Conservation (phyloP, 2,113 vertebrate species). For the Bostrychus sinensis region DNA sequence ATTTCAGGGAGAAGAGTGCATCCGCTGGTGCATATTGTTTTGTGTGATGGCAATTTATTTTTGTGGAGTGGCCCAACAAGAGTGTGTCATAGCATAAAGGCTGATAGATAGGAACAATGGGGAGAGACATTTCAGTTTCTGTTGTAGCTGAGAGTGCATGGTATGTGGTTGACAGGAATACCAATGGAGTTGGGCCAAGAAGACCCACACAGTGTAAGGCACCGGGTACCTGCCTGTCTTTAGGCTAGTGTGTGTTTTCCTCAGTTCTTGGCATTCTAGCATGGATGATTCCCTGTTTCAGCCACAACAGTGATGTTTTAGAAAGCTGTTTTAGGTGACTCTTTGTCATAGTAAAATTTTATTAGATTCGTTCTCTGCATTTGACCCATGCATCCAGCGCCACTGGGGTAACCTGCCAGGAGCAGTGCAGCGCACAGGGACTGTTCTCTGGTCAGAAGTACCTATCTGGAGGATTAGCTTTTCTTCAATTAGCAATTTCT, state of each 20-base stretch:
- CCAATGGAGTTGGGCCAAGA: constrained; percentile 44
- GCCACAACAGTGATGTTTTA: constrained; percentile 31
- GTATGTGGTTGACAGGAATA: constrained; percentile 44
- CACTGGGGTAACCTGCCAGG: too few relatives aligned
- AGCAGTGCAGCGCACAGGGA: too few relatives aligned
- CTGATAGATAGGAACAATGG: constrained; percentile 70
- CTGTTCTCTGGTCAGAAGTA: too few relatives aligned
- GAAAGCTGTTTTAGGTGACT: background rate
- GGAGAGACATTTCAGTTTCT: constrained; percentile 70
- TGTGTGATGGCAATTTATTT: constrained; percentile 73
- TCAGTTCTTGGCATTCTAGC: constrained; percentile 12
- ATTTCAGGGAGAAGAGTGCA: constrained; percentile 50
- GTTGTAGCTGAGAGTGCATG: constrained; percentile 55
- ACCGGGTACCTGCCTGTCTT: constrained; percentile 24
- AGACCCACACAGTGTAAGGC: constrained; percentile 30
- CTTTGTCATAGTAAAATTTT: background rate
- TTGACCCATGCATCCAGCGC: too few relatives aligned
- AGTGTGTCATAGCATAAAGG: constrained; percentile 53
- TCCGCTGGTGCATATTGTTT: constrained; percentile 64
- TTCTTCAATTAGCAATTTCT: too few relatives aligned
- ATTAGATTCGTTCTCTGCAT: too few relatives aligned
- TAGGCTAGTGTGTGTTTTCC: constrained; percentile 23
- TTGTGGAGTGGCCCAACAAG: constrained; percentile 48
- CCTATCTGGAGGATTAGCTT: too few relatives aligned
- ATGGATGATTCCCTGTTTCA: constrained; percentile 30